These are phyloP conservation scores for Rhopilema esculentum DNA, from an alignment of 30 jellyfish, hydroid and myxozoan genomes.

Conservation along the genomic window DNA sequence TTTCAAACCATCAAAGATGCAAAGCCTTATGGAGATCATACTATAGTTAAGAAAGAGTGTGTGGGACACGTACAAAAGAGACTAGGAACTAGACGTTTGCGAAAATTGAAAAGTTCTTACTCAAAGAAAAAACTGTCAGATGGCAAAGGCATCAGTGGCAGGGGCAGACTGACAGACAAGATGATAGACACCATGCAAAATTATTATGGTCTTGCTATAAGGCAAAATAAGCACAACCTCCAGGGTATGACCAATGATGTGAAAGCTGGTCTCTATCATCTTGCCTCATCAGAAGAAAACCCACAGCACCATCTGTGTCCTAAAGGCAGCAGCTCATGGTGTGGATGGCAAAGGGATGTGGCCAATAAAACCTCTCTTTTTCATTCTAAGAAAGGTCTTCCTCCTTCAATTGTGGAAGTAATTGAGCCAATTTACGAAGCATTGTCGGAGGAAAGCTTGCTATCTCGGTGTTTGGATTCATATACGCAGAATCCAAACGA, in stretches of 20 bases:
- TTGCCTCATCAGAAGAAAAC: not conserved
- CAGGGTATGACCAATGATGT: not conserved
- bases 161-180: too few species aligned
- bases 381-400: too few species aligned
- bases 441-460: too few species aligned
- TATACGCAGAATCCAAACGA: too few species aligned
- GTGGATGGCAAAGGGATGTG: slow-evolving; percentile 23
- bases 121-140: slow-evolving; percentile 30
- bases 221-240: not conserved
- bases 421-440: not conserved
- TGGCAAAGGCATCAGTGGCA: slow-evolving; percentile 63
- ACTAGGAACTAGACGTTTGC: slow-evolving; percentile 48
- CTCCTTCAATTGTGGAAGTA: not conserved
- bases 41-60: too few species aligned
- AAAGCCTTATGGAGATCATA: slow-evolving; percentile 2
- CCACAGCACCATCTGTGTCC: not conserved
- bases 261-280: slow-evolving; percentile 1
- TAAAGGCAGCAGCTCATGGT: not conserved
- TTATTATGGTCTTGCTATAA: not conserved
- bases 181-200: slow-evolving; percentile 10
- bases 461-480: too few species aligned
- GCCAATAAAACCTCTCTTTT: too few species aligned
- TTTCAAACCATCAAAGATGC: not conserved
- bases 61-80: slow-evolving; percentile 59
- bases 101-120: slow-evolving; percentile 26